phyloP scores from a whole-genome alignment of 2,113 vertebrate genomes.

The Hippocampus barbouri region DNA sequence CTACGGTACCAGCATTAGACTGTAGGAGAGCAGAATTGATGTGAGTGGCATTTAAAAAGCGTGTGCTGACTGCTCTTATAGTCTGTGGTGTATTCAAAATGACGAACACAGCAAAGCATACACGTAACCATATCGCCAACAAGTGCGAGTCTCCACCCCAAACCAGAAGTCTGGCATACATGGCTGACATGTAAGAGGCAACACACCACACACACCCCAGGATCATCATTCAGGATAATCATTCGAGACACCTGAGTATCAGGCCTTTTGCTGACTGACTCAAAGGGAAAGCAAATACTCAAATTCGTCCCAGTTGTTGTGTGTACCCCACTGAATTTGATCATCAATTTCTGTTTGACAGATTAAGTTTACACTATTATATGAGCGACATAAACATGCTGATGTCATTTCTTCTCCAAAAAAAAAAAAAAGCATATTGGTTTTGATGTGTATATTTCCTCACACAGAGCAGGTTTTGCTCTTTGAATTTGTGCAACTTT shows the following conservation, averaged over 20 bases:
- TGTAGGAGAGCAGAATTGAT: constrained; percentile 27
- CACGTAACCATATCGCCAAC: no score
- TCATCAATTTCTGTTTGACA: neutral
- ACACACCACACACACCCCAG: neutral
- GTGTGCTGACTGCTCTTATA: no score
- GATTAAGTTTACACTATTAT: no score
- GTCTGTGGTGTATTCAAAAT: no score
- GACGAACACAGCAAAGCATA: no score
- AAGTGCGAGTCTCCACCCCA: no score
- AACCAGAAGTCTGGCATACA: no score
- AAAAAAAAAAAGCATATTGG: neutral
- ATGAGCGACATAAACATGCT: neutral
- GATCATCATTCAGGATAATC: neutral
- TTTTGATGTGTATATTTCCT: neutral
- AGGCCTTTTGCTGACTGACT: neutral
- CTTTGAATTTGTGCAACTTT: neutral
- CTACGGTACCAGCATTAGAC: constrained; percentile 59
- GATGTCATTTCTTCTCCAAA: neutral
- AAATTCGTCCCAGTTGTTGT: neutral
- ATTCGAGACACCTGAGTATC: neutral
- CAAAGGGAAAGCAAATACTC: neutral
- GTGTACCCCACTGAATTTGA: neutral
- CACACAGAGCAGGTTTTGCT: neutral
- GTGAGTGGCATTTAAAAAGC: neutral
- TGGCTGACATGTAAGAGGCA: no score